Percentiles rank a stretch among this genome's conserved stretches.
Evolutionary conservation across 2,888 invertebrate genomes (phyloP).

Genomic region (Orthosia gracilis): DNA sequence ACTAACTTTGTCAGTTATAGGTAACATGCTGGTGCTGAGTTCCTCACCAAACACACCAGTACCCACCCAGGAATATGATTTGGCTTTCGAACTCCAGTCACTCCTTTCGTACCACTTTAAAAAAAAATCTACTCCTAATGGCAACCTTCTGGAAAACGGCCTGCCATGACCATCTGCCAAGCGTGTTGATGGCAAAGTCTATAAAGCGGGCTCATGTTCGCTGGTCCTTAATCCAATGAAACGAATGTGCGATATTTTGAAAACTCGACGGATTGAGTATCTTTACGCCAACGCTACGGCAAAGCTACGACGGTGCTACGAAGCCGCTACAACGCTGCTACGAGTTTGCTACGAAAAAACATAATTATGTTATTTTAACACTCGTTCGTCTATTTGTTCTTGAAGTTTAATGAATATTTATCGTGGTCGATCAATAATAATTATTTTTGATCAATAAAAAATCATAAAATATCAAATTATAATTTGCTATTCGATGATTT

Average conservation of each 20-base stretch:
- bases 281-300: too few relatives aligned
- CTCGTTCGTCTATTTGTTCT: too few relatives aligned
- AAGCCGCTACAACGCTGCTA: neutral
- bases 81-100: neutral
- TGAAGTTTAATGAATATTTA: too few relatives aligned
- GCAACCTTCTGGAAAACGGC: too few relatives aligned
- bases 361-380: too few relatives aligned
- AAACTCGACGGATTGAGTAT: neutral
- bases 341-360: neutral
- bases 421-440: too few relatives aligned
- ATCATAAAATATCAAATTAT: neutral
- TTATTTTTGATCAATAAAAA: too few relatives aligned
- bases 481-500: neutral
- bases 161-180: too few relatives aligned
- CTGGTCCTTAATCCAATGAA: neutral
- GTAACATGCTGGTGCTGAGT: neutral
- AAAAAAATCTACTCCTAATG: too few relatives aligned
- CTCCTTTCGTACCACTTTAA: too few relatives aligned
- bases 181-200: neutral
- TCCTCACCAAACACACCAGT: neutral
- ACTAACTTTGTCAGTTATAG: neutral
- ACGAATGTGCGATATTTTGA: neutral
- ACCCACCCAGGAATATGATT: too few relatives aligned
- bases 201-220: neutral
- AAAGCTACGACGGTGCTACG: neutral